phyloP scores from a whole-genome alignment of 2,888 invertebrate species.

The Xestia xanthographa region DNA sequence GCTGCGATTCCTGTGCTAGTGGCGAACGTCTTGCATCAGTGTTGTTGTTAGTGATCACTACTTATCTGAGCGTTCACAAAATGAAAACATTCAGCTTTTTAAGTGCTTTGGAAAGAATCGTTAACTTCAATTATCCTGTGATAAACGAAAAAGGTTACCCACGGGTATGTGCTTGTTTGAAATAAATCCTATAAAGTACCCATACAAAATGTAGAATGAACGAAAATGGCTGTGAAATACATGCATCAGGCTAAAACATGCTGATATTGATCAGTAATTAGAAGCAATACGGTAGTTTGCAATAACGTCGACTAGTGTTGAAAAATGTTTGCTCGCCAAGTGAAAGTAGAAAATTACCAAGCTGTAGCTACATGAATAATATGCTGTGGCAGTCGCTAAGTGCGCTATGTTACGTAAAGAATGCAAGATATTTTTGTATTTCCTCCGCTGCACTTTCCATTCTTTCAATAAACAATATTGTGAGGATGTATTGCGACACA shows the following conservation, averaged over 20 bases:
- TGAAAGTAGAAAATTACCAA: constrained; percentile 74
- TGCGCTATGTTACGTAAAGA: constrained; percentile 66
- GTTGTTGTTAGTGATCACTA: constrained; percentile 69
- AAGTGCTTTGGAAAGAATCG: constrained; percentile 70
- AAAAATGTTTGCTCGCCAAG: constrained; percentile 69
- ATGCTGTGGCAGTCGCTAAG: constrained; percentile 43
- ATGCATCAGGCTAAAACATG: constrained; percentile 49
- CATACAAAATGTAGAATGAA: not conserved
- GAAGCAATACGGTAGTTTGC: constrained; percentile 56
- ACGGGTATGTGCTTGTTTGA: constrained; percentile 69
- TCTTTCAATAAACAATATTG: constrained; percentile 49
- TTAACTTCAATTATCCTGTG: constrained; percentile 75
- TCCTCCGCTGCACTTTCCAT: constrained; percentile 71
- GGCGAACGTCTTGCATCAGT: constrained; percentile 69
- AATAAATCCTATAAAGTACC: not conserved
- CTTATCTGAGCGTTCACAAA: constrained; percentile 69
- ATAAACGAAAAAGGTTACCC: constrained; percentile 67
- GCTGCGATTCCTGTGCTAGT: constrained; percentile 56
- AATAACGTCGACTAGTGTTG: constrained; percentile 54
- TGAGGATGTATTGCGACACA: constrained; percentile 20
- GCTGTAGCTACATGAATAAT: constrained; percentile 44
- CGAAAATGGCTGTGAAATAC: constrained; percentile 52
- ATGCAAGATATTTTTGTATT: constrained; percentile 73
- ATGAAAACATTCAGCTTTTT: constrained; percentile 73
- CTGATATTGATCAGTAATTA: constrained; percentile 59